Evolutionary conservation across 2,113 vertebrate species (phyloP).

Genomic region (Microtus oregoni): DNA sequence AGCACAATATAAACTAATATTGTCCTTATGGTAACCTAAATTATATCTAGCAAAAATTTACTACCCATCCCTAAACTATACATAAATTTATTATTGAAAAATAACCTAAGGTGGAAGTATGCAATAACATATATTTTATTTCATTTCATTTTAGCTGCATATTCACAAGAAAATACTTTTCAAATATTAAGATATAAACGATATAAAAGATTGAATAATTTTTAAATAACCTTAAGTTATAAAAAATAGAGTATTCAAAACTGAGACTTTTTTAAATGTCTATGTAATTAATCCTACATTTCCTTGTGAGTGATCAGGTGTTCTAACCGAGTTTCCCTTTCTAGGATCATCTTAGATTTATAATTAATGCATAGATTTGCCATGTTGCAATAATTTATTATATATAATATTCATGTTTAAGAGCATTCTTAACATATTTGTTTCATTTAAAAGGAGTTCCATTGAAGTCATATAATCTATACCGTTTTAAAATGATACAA

Average conservation of each 20-base stretch:
- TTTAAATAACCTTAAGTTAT: background rate
- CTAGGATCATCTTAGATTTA: too few relatives aligned
- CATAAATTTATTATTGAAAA: background rate
- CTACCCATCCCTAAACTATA: background rate
- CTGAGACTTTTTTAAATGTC: too few relatives aligned
- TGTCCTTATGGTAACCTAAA: background rate
- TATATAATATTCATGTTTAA: too few relatives aligned
- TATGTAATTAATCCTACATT: too few relatives aligned
- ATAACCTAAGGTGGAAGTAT: background rate
- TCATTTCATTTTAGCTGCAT: background rate
- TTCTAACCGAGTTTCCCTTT: too few relatives aligned
- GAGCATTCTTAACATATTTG: too few relatives aligned
- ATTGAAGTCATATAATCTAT: too few relatives aligned
- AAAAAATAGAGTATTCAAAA: background rate
- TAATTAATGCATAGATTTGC: too few relatives aligned
- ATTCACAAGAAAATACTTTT: background rate
- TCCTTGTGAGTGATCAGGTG: too few relatives aligned
- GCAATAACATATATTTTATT: background rate
- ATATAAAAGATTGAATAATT: background rate
- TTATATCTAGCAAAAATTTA: background rate
- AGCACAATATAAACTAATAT: background rate
- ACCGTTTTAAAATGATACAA: too few relatives aligned
- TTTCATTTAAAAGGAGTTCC: too few relatives aligned
- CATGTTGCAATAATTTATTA: too few relatives aligned
- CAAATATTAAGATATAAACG: background rate